Conservation (phyloP, 2,113 vertebrate genomes). For the Pipra filicauda region DNA sequence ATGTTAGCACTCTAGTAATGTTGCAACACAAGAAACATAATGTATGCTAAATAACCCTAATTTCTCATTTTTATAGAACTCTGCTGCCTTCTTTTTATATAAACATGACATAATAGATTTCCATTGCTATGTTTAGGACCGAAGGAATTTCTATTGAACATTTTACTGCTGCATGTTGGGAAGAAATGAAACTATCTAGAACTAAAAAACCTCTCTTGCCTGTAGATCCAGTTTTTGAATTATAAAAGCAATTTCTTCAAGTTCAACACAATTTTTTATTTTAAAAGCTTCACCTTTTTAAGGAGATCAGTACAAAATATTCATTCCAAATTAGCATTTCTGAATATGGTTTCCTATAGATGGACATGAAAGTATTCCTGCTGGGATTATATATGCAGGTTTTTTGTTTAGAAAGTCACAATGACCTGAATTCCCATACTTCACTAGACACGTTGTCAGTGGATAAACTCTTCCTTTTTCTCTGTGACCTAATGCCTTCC, state of each 20-base stretch:
- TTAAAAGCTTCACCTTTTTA: neutral
- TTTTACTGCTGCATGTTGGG: neutral
- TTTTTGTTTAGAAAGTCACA: neutral
- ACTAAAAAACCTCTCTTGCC: neutral
- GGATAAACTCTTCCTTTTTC: neutral
- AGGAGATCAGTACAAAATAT: neutral
- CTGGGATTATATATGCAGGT: neutral
- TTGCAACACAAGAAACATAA: neutral
- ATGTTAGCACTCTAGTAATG: neutral
- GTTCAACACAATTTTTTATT: neutral
- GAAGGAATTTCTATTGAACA: neutral
- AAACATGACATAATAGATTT: neutral
- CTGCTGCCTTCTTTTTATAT: neutral
- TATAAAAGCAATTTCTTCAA: neutral
- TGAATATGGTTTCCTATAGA: neutral
- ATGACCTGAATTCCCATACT: neutral
- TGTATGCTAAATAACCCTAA: neutral
- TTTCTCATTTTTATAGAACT: neutral
- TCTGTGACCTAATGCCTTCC: neutral
- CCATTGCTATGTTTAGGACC: neutral
- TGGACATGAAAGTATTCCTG: neutral
- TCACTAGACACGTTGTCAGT: neutral
- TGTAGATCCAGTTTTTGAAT: neutral
- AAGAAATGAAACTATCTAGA: neutral
- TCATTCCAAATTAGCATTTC: neutral